phyloP scores from a whole-genome alignment of 2,113 vertebrate species.

The Gavia stellata region DNA sequence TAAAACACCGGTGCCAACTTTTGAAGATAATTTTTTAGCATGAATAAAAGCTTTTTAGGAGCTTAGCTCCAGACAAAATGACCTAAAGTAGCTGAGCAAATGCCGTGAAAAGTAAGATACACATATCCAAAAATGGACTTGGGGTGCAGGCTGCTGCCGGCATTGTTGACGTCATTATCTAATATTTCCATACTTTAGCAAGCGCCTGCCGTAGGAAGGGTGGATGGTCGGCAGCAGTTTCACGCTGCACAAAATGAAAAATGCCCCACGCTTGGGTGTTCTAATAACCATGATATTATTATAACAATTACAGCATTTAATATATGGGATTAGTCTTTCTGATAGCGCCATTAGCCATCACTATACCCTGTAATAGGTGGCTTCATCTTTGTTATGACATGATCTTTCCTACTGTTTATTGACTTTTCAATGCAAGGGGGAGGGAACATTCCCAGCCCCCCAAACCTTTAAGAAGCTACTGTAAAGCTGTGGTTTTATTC shows the following conservation, averaged over 20 bases:
- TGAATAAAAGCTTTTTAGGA: constrained; percentile 19
- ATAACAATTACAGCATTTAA: constrained; percentile 75
- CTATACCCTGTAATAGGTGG: constrained; percentile 74
- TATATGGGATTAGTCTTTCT: constrained; percentile 75
- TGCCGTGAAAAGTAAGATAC: constrained; percentile 3
- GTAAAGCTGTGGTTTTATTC: constrained; percentile 82
- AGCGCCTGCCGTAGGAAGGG: neutral
- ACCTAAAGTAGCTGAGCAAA: constrained; percentile 6
- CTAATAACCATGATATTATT: constrained; percentile 72
- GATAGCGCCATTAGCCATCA: constrained; percentile 74
- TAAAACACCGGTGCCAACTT: neutral
- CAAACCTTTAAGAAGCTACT: constrained; percentile 83
- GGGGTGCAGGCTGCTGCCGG: neutral
- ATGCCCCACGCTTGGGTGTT: constrained; percentile 61
- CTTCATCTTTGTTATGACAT: constrained; percentile 83
- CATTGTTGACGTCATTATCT: neutral
- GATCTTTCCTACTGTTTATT: constrained; percentile 83
- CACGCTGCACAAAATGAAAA: constrained; percentile 52
- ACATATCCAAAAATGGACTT: neutral
- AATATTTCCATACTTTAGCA: constrained; percentile 52
- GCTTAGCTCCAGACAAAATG: neutral
- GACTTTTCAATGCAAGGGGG: constrained; percentile 81
- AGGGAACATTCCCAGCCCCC: constrained; percentile 82
- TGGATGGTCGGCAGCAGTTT: neutral
- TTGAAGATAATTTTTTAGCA: neutral